Base-by-base conservation (phyloP, 2,888 invertebrate species). In the Gymnocheta viridis region DNA sequence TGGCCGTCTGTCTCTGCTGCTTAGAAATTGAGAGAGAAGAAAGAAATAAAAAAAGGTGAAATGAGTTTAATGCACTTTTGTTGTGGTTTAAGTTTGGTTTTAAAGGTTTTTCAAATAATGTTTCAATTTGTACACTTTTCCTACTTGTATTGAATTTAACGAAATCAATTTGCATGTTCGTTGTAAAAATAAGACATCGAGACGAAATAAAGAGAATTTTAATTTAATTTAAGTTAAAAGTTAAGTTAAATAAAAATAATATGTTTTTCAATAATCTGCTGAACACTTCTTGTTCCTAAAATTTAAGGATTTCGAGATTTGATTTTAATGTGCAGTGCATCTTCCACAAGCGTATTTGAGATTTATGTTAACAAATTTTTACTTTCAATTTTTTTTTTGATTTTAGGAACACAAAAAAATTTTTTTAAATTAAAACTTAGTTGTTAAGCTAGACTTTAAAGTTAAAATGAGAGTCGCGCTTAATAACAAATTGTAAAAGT, bases 21-120 rank as follows among this genome's bases (percentile, higher is more conserved):
- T 56, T 56, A 72, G n/a, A n/a, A n/a, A 35, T 60, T 27, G 69
- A 54, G 47, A 72, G 70, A 54, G 14, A 44, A 44, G 38, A 27
- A 66, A 67, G 58, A 67, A 77, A 58, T 24, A 29, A 80, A 78
- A 74, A 77, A 73, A 85, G 84, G 84, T 84, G 84, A 84, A 84
- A 77, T 84, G 81, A 81, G 84, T 84, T 84, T 84, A 84, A 84
- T 84, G 84, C 84, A 84, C 84, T 84, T 79, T 77, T 81, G 84
- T 77, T 81, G 84, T 51, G 84, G 84, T 84, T 78, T 32, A 81
- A 81, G 72, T 84, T 84, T 69, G 72, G 67, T 73, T 84, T 84
- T 35, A 84, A 81, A 67, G 80, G 72, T 58, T 72, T 79, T 54
- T 69, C n/a, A 38, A 81, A 76, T 76, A 54, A 69, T 81, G 69